These are phyloP conservation scores for Cheilosia soror DNA, from an alignment of 2,888 invertebrate genomes.

Conservation along the genomic window DNA sequence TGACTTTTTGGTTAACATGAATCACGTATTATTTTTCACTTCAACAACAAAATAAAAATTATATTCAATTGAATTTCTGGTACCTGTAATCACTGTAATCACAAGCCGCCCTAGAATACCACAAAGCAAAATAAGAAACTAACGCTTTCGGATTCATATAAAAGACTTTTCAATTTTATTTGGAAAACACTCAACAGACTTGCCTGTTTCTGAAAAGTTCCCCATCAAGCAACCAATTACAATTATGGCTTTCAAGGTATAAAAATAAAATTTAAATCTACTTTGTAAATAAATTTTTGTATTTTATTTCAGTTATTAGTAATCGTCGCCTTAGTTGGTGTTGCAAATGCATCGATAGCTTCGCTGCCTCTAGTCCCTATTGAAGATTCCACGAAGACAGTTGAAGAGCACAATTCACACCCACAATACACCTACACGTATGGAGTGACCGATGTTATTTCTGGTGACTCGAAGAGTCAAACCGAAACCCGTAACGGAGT, in stretches of 20 bases:
- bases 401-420: constrained; percentile 59
- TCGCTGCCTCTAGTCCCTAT: constrained; percentile 2
- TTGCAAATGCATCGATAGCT: constrained; percentile 15
- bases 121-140: not conserved
- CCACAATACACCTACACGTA: constrained; percentile 79
- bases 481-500: constrained; percentile 83
- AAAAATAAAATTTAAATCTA: not conserved
- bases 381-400: constrained; percentile 18
- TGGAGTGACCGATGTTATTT: constrained; percentile 81
- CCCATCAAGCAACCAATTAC: not conserved
- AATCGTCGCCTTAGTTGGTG: constrained; percentile 5
- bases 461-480: constrained; percentile 83
- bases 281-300: not conserved
- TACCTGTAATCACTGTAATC: too few relatives aligned
- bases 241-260: constrained; percentile 15
- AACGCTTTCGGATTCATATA: not conserved
- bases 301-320: not conserved
- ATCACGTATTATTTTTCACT: too few relatives aligned
- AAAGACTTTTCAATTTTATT: not conserved
- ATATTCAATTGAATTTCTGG: too few relatives aligned
- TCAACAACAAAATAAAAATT: too few relatives aligned
- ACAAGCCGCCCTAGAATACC: not conserved
- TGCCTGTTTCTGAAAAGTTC: not conserved
- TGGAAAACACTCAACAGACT: not conserved
- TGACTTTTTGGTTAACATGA: too few relatives aligned